Evolutionary conservation across 2,113 vertebrate genomes (phyloP).

Genomic region (Mustela nigripes): DNA sequence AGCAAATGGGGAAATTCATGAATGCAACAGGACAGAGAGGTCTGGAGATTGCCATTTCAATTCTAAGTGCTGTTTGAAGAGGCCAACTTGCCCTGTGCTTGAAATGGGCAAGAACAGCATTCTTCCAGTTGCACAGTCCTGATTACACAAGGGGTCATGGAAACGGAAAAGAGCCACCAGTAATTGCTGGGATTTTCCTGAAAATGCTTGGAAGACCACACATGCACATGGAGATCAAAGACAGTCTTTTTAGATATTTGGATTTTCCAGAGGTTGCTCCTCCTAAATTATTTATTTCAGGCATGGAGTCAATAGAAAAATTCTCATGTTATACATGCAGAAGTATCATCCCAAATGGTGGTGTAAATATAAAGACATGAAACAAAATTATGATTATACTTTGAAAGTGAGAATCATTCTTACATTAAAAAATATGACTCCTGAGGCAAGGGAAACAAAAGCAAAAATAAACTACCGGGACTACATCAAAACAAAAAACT

Average conservation of each 20-base stretch:
- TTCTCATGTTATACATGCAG: background rate
- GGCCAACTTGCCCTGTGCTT: slow-evolving; percentile 61
- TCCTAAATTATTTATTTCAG: slow-evolving; percentile 22
- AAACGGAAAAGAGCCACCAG: background rate
- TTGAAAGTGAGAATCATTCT: background rate
- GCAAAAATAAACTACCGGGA: background rate
- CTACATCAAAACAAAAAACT: background rate
- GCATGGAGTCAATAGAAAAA: background rate
- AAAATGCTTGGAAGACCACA: slow-evolving; percentile 44
- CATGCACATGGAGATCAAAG: background rate
- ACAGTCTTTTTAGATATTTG: background rate
- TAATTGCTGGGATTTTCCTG: slow-evolving; percentile 61
- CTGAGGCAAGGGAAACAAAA: background rate
- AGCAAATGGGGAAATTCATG: slow-evolving; percentile 29
- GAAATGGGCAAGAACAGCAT: slow-evolving; percentile 12
- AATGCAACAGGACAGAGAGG: background rate
- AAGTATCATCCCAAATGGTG: background rate
- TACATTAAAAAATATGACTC: background rate
- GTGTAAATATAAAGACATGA: background rate
- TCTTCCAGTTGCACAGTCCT: slow-evolving; percentile 58
- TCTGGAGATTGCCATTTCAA: slow-evolving; percentile 59
- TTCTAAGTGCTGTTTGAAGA: background rate
- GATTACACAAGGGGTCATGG: slow-evolving; percentile 33
- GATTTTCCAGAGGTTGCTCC: background rate
- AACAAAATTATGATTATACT: background rate